These are phyloP conservation scores for Xiphorhynchus elegans DNA, from an alignment of 2,113 vertebrate species.

Conservation along the genomic window DNA sequence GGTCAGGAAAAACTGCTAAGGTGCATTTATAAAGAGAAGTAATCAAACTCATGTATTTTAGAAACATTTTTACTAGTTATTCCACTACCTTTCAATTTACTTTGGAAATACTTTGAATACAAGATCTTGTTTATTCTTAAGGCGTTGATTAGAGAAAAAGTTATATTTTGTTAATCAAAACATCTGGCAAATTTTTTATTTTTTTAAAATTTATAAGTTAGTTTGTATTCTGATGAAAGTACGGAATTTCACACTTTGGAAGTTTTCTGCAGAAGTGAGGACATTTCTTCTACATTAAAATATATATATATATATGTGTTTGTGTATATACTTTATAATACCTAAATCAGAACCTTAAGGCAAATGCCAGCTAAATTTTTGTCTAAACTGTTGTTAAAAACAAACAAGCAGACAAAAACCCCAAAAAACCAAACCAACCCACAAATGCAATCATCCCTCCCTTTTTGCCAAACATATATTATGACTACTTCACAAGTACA, in stretches of 20 bases:
- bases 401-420: background rate
- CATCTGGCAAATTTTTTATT: background rate
- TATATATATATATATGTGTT: background rate
- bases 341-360: background rate
- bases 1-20: background rate
- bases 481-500: background rate
- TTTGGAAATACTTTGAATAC: background rate
- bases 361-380: background rate
- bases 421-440: background rate
- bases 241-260: background rate
- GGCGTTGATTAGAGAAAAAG: background rate
- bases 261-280: background rate
- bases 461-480: background rate
- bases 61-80: background rate
- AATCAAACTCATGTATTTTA: background rate
- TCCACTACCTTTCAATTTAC: background rate
- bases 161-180: background rate
- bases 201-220: background rate
- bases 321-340: constrained; percentile 38
- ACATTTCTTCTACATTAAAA: background rate
- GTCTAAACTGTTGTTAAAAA: background rate
- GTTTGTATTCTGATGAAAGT: background rate
- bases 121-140: background rate
- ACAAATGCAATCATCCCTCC: background rate
- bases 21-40: background rate